Base-by-base conservation (phyloP, 2,113 vertebrate species). In the Sylvietta virens region DNA sequence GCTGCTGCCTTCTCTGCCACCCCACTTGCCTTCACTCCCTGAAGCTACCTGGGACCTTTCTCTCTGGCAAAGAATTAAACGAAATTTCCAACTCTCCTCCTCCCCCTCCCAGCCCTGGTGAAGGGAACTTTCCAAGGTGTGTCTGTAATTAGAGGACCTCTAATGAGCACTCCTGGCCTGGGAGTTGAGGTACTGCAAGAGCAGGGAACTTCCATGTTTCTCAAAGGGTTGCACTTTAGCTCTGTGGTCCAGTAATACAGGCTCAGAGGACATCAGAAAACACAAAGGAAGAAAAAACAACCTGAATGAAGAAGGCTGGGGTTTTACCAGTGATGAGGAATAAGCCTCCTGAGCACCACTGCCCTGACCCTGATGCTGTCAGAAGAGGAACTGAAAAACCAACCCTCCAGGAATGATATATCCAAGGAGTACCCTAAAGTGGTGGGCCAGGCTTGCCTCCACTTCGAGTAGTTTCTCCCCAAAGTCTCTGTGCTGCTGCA, bases 61-160 rank as follows among this genome's bases (percentile, higher is more conserved):
- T 73, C 73, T 62, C 45, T 37, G 71, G 57, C 31, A 81, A 66
- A 66, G 70, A 76, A 57, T 22, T 9, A 72, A 57, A 76, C 30
- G 11, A 42, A 80, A 90, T 80, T 61, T 57, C 51, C 22, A 81
- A 31, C 35, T 37, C 86, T 88, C 23, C 58, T 86, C 57, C 76
- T 86, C 33, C 64, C 66, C n/a, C 64, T 87, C 51, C 74, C 64
- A 67, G 79, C 28, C 28, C 47, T 16, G 45, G 14, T 40, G 60
- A 60, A 70, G 35, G 61, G 44, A 93, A 96, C 83, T 95, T 94
- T 96, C 82, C 90, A 86, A 95, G 95, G 96, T 88, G 95, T 91
- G 89, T 77, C 95, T 78, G 62, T 28, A 82, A 79, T 79, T 37
- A 85, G 67, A 81, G 60, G 71, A 67, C 65, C 31, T 67, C 70